Evolutionary conservation across 1,140 invertebrate genomes (phyloP).

Genomic region (Alviniconcha marisindica): DNA sequence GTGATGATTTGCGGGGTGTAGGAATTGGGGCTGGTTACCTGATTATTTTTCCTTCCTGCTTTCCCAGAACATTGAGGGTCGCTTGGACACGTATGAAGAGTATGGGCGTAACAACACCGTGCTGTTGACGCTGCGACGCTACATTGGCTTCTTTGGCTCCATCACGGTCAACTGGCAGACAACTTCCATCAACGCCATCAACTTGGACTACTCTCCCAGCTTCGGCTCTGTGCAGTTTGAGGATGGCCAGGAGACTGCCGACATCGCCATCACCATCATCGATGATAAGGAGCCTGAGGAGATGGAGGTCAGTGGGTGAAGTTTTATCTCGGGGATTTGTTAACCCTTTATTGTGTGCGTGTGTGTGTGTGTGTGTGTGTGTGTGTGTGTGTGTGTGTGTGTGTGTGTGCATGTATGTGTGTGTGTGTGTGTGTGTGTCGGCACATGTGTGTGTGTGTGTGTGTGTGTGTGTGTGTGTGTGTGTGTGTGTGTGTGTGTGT

Average conservation of each 20-base stretch:
- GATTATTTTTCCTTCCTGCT: too few relatives aligned
- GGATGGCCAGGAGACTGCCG: slow-evolving; percentile 59
- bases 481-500: too few relatives aligned
- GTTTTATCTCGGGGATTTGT: not conserved
- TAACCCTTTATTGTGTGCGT: too few relatives aligned
- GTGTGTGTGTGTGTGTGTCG: too few relatives aligned
- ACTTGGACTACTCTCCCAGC: slow-evolving; percentile 63
- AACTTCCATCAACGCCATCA: slow-evolving; percentile 60
- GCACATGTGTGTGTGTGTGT: too few relatives aligned
- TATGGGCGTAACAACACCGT: slow-evolving; percentile 63
- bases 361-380: not conserved
- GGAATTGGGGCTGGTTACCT: too few relatives aligned
- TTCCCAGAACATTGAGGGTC: slow-evolving; percentile 69
- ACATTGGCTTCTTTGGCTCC: slow-evolving; percentile 64
- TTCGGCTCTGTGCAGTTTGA: slow-evolving; percentile 65
- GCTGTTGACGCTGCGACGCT: slow-evolving; percentile 57
- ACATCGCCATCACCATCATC: slow-evolving; percentile 66
- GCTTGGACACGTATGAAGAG: slow-evolving; percentile 71
- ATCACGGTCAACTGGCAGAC: slow-evolving; percentile 69
- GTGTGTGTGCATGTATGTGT: too few relatives aligned
- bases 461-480: too few relatives aligned
- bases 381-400: too few relatives aligned
- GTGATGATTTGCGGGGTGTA: too few relatives aligned
- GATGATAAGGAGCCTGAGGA: slow-evolving; percentile 68
- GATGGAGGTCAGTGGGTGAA: slow-evolving; percentile 63